Conservation (phyloP, 2,113 vertebrate genomes). For the Zosterops japonicus region DNA sequence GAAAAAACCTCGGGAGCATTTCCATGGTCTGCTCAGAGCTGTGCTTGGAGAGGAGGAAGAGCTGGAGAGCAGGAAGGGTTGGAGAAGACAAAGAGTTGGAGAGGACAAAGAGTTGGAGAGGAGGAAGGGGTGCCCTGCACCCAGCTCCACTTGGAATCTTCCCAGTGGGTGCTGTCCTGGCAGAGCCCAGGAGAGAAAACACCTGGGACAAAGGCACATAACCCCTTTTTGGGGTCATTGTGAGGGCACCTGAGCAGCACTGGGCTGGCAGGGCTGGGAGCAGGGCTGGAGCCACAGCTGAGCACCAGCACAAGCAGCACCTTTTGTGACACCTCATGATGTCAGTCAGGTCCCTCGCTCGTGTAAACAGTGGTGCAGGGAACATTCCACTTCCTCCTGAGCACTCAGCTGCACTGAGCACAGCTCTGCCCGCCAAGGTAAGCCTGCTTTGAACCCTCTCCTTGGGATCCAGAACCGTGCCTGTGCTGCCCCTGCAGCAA, state of each 20-base stretch:
- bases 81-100: not conserved
- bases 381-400: conserved; percentile 50
- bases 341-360: not conserved
- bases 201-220: accelerated
- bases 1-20: accelerated
- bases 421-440: conserved; percentile 46
- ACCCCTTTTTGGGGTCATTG: accelerated
- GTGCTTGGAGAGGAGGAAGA: not conserved
- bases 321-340: not conserved
- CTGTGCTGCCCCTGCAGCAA: not conserved
- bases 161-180: accelerated
- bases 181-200: not conserved
- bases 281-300: not conserved
- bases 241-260: accelerated
- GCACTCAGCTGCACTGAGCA: not conserved
- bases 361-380: conserved; percentile 10
- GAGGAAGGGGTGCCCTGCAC: not conserved
- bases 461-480: not conserved
- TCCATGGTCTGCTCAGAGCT: not conserved
- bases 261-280: not conserved
- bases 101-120: not conserved
- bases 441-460: conserved; percentile 11
- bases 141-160: not conserved
- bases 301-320: not conserved
- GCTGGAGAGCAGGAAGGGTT: not conserved